Base-by-base conservation (phyloP, 2,113 vertebrate genomes). In the Theristicus caerulescens region DNA sequence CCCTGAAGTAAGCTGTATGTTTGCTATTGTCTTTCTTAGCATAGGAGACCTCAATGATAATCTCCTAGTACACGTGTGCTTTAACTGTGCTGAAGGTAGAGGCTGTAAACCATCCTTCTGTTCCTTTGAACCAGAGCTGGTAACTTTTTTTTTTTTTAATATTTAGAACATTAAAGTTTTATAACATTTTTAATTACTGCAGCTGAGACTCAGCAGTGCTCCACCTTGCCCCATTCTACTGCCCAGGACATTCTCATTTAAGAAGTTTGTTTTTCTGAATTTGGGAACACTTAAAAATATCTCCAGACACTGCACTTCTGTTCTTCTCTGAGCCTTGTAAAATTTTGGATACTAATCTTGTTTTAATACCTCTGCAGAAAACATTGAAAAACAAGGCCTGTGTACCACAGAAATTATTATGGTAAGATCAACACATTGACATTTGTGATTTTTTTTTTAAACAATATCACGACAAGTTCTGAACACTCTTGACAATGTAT, bases 31-130 rank as follows among this genome's bases (percentile, higher is more conserved):
- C 44, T 65, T 20, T 34, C 20, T n/a, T 31, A 44, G 22, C 57
- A 27, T 0, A 51, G 31, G 46, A 73, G 20, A 65, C 21, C 31
- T 17, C 36, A 40, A 5, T 3, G 44, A 24, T 27, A 20, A 80
- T 18, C 7, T 42, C 16, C 22, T 22, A n/a, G 29, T 3, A 46
- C 18, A 10, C 1, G 0, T 10, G 16, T 19, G 42, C 25, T 62
- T 64, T 47, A 67, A 2, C 24, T 27, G 8, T 58, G 58, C 34
- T 62, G 52, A 77, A 32, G 47, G 17, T 4, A 69, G 15, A 69
- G 42, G 14, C 13, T 22, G 14, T 22, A 71, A 80, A 69, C 29
- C 12, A 42, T 36, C 16, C 40, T 73, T 21, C 44, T 54, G 20
- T 16, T 65, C 62, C 57, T 67, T 74, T 47, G 29, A 70, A 64